phyloP scores from a whole-genome alignment of 2,113 vertebrate genomes.

The Glaucomys volans region DNA sequence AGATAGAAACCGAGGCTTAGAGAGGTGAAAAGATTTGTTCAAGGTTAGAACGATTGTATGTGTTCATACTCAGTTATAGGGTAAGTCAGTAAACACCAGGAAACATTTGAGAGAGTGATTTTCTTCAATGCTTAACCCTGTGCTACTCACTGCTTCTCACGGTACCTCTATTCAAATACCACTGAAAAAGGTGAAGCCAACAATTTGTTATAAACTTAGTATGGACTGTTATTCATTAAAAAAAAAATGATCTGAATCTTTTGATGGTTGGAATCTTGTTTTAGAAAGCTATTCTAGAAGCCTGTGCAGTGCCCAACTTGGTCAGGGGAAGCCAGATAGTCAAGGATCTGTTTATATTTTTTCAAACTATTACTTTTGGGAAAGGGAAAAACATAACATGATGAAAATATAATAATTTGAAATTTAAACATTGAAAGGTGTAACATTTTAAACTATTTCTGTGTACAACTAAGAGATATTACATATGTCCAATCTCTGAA shows the following conservation, averaged over 20 bases:
- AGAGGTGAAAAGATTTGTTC: constrained; percentile 5
- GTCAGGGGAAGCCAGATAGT: neutral
- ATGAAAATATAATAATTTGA: constrained; percentile 27
- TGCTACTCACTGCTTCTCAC: constrained; percentile 22
- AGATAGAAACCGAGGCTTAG: constrained; percentile 15
- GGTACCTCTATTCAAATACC: neutral
- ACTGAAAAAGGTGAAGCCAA: neutral
- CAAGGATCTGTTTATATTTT: neutral
- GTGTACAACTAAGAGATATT: neutral
- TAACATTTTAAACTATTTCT: constrained; percentile 24
- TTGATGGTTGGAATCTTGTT: constrained; percentile 10
- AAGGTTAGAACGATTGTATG: neutral
- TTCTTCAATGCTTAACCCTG: neutral
- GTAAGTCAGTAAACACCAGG: neutral
- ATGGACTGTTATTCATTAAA: neutral
- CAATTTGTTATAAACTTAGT: neutral
- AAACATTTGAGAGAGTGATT: neutral
- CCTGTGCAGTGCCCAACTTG: neutral
- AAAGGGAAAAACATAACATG: neutral
- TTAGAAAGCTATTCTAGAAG: neutral
- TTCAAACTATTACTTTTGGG: neutral
- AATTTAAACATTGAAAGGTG: constrained; percentile 19
- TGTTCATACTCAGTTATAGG: neutral
- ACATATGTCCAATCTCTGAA: neutral
- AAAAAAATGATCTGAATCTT: constrained; percentile 38